phyloP scores from a whole-genome alignment of 2,888 invertebrate genomes.

The Hipparchia semele region DNA sequence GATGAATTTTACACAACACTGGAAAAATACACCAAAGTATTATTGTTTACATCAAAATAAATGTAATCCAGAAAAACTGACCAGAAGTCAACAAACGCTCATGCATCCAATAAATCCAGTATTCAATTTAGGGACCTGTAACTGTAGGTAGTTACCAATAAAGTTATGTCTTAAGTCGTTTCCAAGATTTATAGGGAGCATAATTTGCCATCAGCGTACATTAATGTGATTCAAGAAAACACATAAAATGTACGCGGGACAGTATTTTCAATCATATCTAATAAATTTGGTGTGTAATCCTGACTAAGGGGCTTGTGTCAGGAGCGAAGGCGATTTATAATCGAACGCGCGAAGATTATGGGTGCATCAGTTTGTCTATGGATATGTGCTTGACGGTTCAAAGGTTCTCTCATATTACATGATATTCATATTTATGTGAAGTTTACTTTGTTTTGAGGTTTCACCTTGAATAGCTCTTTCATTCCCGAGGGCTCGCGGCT shows the following conservation, averaged over 20 bases:
- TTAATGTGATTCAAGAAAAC: conserved; percentile 7
- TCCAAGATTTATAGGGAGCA: conserved; percentile 52
- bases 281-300: conserved; percentile 1
- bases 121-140: not conserved
- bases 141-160: conserved; percentile 16
- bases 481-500: no score
- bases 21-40: no score
- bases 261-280: conserved; percentile 3
- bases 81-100: not conserved
- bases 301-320: not conserved
- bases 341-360: no score
- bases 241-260: not conserved
- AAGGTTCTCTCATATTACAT: no score
- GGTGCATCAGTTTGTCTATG: no score
- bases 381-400: no score
- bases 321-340: not conserved
- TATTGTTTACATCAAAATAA: not conserved
- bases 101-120: not conserved
- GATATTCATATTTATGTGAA: no score
- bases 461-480: no score
- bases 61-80: not conserved
- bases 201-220: conserved; percentile 45
- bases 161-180: conserved; percentile 20
- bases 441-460: no score
- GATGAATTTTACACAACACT: no score